These are phyloP conservation scores for Drosophila gaucha DNA, from an alignment of 2,888 invertebrate species.

Conservation along the genomic window DNA sequence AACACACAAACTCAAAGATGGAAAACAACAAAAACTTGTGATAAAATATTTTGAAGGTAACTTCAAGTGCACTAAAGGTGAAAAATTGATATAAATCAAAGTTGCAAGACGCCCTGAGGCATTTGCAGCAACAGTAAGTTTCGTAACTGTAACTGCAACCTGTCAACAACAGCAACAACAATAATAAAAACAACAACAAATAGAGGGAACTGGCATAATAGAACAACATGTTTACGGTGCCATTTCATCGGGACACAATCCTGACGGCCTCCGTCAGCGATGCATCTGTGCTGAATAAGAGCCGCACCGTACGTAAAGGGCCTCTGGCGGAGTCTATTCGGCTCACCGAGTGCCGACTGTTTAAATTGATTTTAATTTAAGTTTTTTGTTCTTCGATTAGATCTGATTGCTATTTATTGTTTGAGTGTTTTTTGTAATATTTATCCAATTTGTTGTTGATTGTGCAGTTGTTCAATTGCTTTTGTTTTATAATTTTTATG, in stretches of 20 bases:
- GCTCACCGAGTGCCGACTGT: background rate
- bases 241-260: constrained; percentile 84
- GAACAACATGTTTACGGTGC: constrained; percentile 83
- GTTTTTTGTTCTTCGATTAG: constrained; percentile 26
- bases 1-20: background rate
- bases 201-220: background rate
- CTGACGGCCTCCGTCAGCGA: constrained; percentile 88
- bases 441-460: constrained; percentile 18
- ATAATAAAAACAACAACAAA: constrained; percentile 1
- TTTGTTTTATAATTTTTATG: constrained; percentile 30
- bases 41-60: no score
- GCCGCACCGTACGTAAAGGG: constrained; percentile 85
- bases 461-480: constrained; percentile 17
- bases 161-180: constrained; percentile 9
- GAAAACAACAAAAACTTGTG: background rate
- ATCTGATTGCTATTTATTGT: constrained; percentile 34
- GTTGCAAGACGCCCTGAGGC: constrained; percentile 9
- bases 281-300: constrained; percentile 87
- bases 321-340: constrained; percentile 2
- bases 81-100: constrained; percentile 4
- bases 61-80: constrained; percentile 6
- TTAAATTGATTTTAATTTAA: constrained; percentile 65
- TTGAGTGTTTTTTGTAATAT: constrained; percentile 16
- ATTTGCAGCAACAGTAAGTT: constrained; percentile 58
- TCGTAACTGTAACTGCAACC: constrained; percentile 17